Percentiles rank a stretch among this genome's conserved stretches.
Evolutionary conservation across 2,888 invertebrate genomes (phyloP).

Genomic region (Lepetodrilus schrolli): DNA sequence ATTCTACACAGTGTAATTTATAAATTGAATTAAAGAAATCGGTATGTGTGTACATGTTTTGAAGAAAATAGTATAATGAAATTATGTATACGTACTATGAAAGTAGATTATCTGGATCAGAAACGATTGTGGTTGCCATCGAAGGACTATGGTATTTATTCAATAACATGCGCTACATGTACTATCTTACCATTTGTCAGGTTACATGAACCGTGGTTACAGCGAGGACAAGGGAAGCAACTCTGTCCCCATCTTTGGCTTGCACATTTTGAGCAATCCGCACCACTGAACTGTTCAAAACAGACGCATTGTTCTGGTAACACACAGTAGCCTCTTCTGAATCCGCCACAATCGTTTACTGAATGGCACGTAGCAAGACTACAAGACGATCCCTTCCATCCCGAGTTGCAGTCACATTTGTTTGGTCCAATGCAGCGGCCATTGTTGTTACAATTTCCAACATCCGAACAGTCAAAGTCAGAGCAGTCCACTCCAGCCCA

Average conservation of each 20-base stretch:
- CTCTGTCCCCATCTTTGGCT: conserved; percentile 7
- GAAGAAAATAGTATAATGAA: too few relatives aligned
- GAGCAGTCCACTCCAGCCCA: conserved; percentile 40
- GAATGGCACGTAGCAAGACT: conserved; percentile 39
- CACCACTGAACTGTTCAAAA: conserved; percentile 32
- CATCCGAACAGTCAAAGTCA: conserved; percentile 40
- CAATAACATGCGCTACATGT: too few relatives aligned
- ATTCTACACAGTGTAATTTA: too few relatives aligned
- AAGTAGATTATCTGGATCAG: too few relatives aligned
- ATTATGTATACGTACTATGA: too few relatives aligned
- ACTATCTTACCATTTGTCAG: not conserved
- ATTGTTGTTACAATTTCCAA: conserved; percentile 45
- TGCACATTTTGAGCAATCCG: conserved; percentile 29
- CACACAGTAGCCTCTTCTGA: conserved; percentile 18
- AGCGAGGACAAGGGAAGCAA: conserved; percentile 30
- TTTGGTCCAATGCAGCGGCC: conserved; percentile 50
- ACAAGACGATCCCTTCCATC: conserved; percentile 45
- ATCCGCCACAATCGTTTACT: not conserved
- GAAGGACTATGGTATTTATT: too few relatives aligned
- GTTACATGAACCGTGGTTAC: conserved; percentile 26
- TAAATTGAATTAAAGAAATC: too few relatives aligned
- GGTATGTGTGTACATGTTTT: too few relatives aligned
- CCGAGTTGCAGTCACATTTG: conserved; percentile 43
- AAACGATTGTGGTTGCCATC: too few relatives aligned
- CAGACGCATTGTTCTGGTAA: conserved; percentile 2